Conservation (phyloP, 2,113 vertebrate genomes). For the Engraulis encrasicolus region DNA sequence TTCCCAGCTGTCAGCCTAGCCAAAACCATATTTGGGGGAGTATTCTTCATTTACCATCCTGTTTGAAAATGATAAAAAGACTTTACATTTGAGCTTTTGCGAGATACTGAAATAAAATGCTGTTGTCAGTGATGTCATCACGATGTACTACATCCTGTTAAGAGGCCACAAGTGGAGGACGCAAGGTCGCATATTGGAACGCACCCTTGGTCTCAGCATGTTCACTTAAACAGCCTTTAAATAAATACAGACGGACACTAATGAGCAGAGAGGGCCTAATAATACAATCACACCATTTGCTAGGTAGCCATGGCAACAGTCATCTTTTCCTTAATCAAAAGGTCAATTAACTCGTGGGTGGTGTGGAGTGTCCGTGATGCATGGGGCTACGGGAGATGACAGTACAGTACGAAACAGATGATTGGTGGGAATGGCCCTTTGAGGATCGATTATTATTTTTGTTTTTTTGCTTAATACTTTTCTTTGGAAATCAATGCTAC, state of each 20-base stretch:
- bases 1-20: no score
- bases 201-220: background rate
- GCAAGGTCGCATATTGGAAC: no score
- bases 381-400: background rate
- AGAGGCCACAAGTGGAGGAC: no score
- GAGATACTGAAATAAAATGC: no score
- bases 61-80: no score
- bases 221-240: background rate
- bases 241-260: background rate
- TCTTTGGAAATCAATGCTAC: background rate
- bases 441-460: no score
- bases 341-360: constrained; percentile 20
- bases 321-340: constrained; percentile 29
- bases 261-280: background rate
- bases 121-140: no score
- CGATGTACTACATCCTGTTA: no score
- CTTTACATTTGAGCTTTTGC: no score
- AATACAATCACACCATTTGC: constrained; percentile 32
- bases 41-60: no score
- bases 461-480: no score
- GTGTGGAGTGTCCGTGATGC: background rate
- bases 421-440: background rate
- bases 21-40: no score
- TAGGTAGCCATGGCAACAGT: constrained; percentile 32
- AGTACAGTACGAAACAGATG: background rate